Percentiles rank a stretch among this genome's conserved stretches.
Conservation (phyloP, 2,113 vertebrate species). For the Salvelinus namaycush region DNA sequence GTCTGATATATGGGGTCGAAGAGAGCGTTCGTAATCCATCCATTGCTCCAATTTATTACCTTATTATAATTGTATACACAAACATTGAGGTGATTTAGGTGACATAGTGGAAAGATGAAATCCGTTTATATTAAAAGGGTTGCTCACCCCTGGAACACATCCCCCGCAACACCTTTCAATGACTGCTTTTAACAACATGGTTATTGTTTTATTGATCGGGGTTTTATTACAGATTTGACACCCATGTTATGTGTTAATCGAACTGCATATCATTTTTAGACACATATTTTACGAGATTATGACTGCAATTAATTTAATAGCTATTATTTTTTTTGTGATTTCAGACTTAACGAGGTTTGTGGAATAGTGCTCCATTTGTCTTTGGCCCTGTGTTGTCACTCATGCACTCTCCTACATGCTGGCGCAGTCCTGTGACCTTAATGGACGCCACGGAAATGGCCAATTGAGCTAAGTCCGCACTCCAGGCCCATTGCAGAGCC, state of each 20-base stretch:
- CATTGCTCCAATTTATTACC: slow-evolving; percentile 97
- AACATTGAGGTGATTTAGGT: slow-evolving; percentile 99
- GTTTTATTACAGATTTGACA: slow-evolving; percentile 98
- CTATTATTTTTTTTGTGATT: slow-evolving; percentile 89
- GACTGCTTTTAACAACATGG: slow-evolving; percentile 99
- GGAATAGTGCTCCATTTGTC: slow-evolving; percentile 87
- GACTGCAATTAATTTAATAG: slow-evolving; percentile 97
- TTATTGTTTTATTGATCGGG: slow-evolving; percentile 99
- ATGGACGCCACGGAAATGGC: slow-evolving; percentile 80
- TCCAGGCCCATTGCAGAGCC: slow-evolving; percentile 59
- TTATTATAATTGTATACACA: slow-evolving; percentile 99
- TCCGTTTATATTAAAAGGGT: slow-evolving; percentile 99
- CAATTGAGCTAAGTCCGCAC: slow-evolving; percentile 80
- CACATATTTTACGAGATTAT: slow-evolving; percentile 90
- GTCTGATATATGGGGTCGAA: slow-evolving; percentile 93
- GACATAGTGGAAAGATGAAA: slow-evolving; percentile 99
- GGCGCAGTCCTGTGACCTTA: slow-evolving; percentile 81
- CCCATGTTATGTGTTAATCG: slow-evolving; percentile 98
- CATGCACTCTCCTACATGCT: slow-evolving; percentile 76
- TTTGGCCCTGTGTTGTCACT: slow-evolving; percentile 76
- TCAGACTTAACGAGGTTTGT: slow-evolving; percentile 80
- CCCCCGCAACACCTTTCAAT: slow-evolving; percentile 87
- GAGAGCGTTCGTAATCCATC: slow-evolving; percentile 94
- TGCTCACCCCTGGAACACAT: slow-evolving; percentile 94
- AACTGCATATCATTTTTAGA: slow-evolving; percentile 95